phyloP scores from a whole-genome alignment of 1,140 invertebrate genomes.

The Zophobas atratus region DNA sequence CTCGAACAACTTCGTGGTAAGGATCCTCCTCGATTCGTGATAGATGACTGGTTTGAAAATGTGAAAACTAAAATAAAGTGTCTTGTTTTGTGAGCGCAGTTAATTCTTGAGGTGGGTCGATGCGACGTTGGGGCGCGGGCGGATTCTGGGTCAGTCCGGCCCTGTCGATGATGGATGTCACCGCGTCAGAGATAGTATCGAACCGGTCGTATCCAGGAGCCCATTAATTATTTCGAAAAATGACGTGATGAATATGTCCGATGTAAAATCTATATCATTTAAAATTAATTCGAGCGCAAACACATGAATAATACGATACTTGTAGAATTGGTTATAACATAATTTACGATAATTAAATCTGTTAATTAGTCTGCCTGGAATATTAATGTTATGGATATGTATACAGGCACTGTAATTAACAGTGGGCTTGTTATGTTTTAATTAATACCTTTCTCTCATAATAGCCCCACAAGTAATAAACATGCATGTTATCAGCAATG shows the following conservation, averaged over 20 bases:
- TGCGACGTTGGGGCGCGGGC: too few relatives aligned
- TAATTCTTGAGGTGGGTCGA: too few relatives aligned
- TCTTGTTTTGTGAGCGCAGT: too few relatives aligned
- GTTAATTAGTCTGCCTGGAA: constrained; percentile 57
- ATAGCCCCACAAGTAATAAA: constrained; percentile 56
- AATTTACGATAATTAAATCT: constrained; percentile 60
- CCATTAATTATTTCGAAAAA: constrained; percentile 41
- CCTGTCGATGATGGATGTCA: constrained; percentile 17
- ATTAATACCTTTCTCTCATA: constrained; percentile 61
- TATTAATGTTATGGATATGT: constrained; percentile 58
- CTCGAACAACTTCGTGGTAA: too few relatives aligned
- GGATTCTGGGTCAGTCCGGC: background rate
- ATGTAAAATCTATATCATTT: constrained; percentile 43
- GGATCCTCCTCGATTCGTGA: too few relatives aligned
- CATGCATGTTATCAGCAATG: constrained; percentile 54
- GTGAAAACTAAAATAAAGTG: too few relatives aligned
- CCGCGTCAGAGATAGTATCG: constrained; percentile 16
- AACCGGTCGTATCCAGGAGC: constrained; percentile 20
- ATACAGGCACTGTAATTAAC: constrained; percentile 57
- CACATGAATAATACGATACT: constrained; percentile 46
- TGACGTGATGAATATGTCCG: constrained; percentile 40
- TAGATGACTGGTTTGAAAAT: too few relatives aligned
- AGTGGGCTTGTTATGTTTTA: constrained; percentile 59
- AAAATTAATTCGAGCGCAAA: constrained; percentile 36
- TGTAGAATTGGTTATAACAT: constrained; percentile 50